Percentiles rank a stretch among this genome's conserved stretches.
phyloP scores from a whole-genome alignment of 2,797 vertebrate genomes.

The Euphonia xanthogaster region DNA sequence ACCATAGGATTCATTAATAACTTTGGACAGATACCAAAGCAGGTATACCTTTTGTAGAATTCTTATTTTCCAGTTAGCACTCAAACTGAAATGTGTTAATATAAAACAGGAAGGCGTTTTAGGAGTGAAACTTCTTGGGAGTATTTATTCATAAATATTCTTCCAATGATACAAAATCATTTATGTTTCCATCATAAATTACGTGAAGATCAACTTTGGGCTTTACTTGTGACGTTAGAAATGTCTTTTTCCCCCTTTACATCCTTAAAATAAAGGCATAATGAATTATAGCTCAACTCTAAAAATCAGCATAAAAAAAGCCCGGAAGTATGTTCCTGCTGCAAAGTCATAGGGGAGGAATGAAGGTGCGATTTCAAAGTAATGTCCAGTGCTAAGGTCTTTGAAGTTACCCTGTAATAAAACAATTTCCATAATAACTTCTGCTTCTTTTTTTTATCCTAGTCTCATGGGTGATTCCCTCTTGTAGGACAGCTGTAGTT shows the following conservation, averaged over 20 bases:
- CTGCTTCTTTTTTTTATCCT: background rate
- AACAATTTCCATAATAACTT: background rate
- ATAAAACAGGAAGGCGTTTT: background rate
- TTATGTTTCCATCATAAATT: background rate
- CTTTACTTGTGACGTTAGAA: background rate
- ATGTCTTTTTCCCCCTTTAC: background rate
- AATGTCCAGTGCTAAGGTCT: background rate
- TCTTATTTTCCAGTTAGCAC: background rate
- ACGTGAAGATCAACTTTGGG: background rate
- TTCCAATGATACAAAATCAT: background rate
- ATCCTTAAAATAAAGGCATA: background rate
- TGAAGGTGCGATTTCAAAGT: background rate
- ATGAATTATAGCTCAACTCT: background rate
- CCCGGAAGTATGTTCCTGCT: background rate
- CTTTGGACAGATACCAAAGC: constrained; percentile 98
- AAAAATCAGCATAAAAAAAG: background rate
- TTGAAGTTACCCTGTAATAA: background rate
- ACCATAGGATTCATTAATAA: constrained; percentile 99
- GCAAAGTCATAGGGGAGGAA: background rate
- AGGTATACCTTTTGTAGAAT: constrained; percentile 72
- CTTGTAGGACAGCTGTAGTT: background rate
- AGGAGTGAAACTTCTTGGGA: background rate
- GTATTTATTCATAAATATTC: background rate
- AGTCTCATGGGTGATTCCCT: background rate
- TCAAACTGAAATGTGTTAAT: background rate